phyloP scores from a whole-genome alignment of 2,113 vertebrate species.

The Patagioenas fasciata region DNA sequence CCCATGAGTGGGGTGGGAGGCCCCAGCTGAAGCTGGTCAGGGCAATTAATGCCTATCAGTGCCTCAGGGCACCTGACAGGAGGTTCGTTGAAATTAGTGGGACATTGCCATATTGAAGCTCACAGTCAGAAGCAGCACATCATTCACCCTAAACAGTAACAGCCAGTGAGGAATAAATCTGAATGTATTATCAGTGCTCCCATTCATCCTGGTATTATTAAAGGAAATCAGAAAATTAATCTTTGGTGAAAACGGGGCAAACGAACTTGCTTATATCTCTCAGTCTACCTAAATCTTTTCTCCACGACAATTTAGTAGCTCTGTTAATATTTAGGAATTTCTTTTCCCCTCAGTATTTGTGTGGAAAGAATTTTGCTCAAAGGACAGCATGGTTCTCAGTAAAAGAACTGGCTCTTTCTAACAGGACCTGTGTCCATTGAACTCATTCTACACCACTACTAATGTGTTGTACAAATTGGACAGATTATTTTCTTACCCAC shows the following conservation, averaged over 20 bases:
- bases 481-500: neutral
- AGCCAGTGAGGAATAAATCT: neutral
- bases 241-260: neutral
- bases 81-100: neutral
- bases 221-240: neutral
- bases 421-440: neutral
- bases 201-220: neutral
- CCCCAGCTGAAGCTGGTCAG: neutral
- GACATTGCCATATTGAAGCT: neutral
- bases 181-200: neutral
- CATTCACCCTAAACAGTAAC: neutral
- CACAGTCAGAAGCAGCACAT: accelerated
- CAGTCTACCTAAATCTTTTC: neutral
- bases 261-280: neutral
- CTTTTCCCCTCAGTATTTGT: neutral
- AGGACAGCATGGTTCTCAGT: neutral
- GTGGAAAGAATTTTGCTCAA: neutral
- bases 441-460: neutral
- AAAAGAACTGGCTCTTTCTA: neutral
- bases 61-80: neutral
- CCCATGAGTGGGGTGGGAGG: neutral
- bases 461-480: neutral
- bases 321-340: neutral
- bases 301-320: neutral
- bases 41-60: neutral